Conservation (phyloP, 1,140 invertebrate genomes). For the Bombus pyrosoma region DNA sequence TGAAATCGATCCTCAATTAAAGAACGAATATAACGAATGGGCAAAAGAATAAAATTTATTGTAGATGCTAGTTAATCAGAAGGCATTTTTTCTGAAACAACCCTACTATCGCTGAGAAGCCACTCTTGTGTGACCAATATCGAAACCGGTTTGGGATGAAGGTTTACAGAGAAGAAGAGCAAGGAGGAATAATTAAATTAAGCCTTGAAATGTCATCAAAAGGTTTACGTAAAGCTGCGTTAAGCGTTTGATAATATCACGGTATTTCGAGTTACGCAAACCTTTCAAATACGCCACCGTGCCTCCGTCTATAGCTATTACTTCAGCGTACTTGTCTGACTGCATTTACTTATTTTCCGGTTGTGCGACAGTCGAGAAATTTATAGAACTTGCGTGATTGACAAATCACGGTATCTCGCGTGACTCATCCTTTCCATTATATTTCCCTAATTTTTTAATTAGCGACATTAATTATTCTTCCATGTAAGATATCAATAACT, state of each 20-base stretch:
- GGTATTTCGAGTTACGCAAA: constrained; percentile 30
- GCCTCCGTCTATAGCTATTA: background rate
- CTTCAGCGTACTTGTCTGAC: background rate
- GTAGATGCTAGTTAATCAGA: background rate
- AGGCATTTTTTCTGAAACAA: constrained; percentile 21
- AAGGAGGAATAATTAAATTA: constrained; percentile 47
- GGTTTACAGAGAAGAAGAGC: constrained; percentile 11
- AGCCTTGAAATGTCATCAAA: constrained; percentile 43
- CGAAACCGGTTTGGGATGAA: constrained; percentile 53
- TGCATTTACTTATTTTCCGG: background rate
- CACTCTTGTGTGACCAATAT: constrained; percentile 23
- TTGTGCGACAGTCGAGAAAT: no score
- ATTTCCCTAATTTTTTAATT: no score
- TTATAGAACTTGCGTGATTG: no score
- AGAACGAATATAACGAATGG: background rate
- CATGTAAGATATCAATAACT: no score
- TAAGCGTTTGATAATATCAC: constrained; percentile 34
- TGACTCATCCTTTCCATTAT: no score
- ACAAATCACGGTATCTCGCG: no score
- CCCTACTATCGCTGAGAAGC: constrained; percentile 12
- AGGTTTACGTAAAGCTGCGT: constrained; percentile 44
- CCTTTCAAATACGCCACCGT: background rate
- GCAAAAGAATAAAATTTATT: background rate
- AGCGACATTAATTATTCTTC: no score
- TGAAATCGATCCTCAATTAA: background rate